phyloP scores from a whole-genome alignment of 2,797 vertebrate genomes.

The Loris lydekkerianus region DNA sequence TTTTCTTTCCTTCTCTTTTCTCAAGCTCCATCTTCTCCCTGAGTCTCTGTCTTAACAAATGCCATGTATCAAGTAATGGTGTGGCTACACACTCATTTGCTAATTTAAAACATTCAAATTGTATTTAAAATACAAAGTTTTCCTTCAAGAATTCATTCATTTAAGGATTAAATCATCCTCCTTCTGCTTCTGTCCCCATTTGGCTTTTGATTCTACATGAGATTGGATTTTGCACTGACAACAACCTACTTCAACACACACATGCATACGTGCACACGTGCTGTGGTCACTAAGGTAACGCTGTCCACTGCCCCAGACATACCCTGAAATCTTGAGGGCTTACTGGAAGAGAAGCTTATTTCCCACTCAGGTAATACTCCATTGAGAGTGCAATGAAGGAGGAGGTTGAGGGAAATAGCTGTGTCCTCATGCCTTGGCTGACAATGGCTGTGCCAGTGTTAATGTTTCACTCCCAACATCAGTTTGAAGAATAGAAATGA shows the following conservation, averaged over 20 bases:
- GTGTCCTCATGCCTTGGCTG: background rate
- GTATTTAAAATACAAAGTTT: background rate
- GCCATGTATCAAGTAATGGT: background rate
- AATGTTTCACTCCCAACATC: background rate
- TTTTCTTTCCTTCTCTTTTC: background rate
- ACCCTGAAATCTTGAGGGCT: background rate
- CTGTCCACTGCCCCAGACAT: background rate
- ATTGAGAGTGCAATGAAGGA: background rate
- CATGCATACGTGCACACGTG: rapidly evolving
- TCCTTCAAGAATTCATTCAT: background rate
- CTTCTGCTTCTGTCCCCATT: background rate
- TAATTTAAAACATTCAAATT: slow-evolving; percentile 38
- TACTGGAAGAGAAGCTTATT: background rate
- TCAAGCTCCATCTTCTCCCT: background rate
- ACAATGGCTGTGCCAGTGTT: background rate
- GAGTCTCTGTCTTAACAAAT: background rate
- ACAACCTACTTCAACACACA: background rate
- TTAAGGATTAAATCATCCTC: background rate
- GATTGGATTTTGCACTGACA: background rate
- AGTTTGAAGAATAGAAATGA: slow-evolving; percentile 1
- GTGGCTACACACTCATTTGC: background rate
- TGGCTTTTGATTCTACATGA: slow-evolving; percentile 36
- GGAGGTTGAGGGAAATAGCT: background rate
- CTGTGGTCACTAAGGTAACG: background rate
- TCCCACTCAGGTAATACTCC: background rate